These are phyloP conservation scores for Asarcornis scutulata DNA, from an alignment of 2,113 vertebrate genomes.

Conservation along the genomic window DNA sequence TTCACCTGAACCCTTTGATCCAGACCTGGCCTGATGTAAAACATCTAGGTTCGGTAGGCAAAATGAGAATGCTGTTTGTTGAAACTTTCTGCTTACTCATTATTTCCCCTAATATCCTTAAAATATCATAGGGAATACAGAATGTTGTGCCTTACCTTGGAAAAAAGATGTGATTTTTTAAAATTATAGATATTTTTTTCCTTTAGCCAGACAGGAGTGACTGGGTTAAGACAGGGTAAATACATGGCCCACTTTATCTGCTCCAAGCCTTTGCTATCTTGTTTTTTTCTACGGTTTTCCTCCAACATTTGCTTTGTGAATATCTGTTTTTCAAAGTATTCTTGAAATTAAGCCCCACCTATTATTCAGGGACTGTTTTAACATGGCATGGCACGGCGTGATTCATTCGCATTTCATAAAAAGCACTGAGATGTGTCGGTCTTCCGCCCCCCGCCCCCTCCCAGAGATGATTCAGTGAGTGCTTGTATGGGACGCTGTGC, in stretches of 20 bases:
- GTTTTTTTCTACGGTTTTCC: background rate
- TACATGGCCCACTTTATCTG: background rate
- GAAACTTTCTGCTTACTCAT: background rate
- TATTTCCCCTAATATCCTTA: background rate
- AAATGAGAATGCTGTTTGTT: background rate
- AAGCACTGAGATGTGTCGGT: background rate
- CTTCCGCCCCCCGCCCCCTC: background rate
- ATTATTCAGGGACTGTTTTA: background rate
- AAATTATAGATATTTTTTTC: background rate
- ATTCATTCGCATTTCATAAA: background rate
- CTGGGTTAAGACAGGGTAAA: background rate
- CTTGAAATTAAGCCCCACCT: background rate
- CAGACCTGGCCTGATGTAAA: background rate
- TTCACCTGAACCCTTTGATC: background rate
- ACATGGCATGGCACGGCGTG: background rate
- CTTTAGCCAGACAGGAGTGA: background rate
- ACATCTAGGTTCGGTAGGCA: background rate
- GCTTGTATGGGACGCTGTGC: background rate
- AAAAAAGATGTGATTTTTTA: background rate
- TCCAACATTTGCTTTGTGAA: background rate
- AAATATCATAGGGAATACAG: background rate
- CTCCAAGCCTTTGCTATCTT: background rate
- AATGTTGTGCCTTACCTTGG: background rate
- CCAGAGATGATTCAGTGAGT: slow-evolving; percentile 26
- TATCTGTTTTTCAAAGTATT: background rate